Evolutionary conservation across 2,888 invertebrate genomes (phyloP), one percentile per base, ranked within the genome.

Genomic region (Pammene fasciana): DNA sequence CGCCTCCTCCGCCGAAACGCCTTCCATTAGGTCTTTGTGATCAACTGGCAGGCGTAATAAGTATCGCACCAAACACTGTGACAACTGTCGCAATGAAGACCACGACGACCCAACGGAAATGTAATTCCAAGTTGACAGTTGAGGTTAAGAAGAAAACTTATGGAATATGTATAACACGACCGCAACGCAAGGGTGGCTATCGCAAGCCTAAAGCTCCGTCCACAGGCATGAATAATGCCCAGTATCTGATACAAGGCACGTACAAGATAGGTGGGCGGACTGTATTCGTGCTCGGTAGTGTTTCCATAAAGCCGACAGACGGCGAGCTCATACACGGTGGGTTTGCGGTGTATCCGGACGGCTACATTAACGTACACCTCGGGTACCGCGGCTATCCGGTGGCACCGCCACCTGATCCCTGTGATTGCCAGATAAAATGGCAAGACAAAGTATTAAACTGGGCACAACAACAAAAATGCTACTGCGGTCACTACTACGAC

Each of bases 301-400:
- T 92, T 18, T 73, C 78, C 41, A 76, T 85, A 67, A 73, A 87
- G 61, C 88, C 89, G 0, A 71, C 88, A 10, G 57, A 73, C 9
- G 91, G 90, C 45, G 83, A 87, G 0, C 75, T 89, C n/a, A 87
- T 92, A 72, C 87, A 92, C 71, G 90, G 92, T 13, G 92, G 92
- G 1, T 80, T 82, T 72, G 74, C 72, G 38, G 71, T 65, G n/a
- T 57, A 83, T 16, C 67, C 74, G 1, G 86, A 85, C 8, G 77
- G 79, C 70, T 74, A 55, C 60, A 77, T 90, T 43, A 89, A 84
- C 70, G 80, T 90, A 75, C 82, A 91, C 72, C 83, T 83, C 68
- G 92, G 92, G 72, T 82, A 78, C 71, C 82, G 85, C 38, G 86
- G 78, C 50, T 48, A 52, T 36, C 74, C 83, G 14, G 85, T 86